A percentile compares a stretch with the other conserved stretches of the same genome.
Conservation (phyloP, 2,797 vertebrate genomes). For the Clarias fuscus region DNA sequence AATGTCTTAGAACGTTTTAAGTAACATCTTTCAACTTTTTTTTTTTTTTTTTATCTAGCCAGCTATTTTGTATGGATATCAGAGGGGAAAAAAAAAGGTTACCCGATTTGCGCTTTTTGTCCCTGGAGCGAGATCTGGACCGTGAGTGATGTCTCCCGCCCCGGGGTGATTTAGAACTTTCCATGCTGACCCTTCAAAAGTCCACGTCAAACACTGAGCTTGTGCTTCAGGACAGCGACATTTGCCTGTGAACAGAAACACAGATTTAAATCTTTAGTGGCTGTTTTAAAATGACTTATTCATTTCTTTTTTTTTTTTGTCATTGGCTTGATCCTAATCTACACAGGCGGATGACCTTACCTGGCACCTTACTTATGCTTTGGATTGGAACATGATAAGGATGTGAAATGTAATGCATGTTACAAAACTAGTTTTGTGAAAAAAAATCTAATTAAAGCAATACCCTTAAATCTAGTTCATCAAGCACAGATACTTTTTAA, state of each 20-base stretch:
- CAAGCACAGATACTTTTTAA: background rate
- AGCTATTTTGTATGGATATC: too few species aligned
- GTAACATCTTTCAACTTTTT: background rate
- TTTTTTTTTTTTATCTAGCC: too few species aligned
- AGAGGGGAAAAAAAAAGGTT: conserved; percentile 26
- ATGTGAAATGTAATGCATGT: background rate
- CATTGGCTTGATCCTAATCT: background rate
- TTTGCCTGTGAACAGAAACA: conserved; percentile 70
- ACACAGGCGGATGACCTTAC: background rate
- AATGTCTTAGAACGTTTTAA: background rate
- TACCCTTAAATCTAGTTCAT: background rate
- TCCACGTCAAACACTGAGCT: conserved; percentile 80
- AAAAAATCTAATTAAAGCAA: background rate
- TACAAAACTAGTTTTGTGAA: background rate
- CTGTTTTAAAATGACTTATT: background rate
- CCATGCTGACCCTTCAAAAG: conserved; percentile 80
- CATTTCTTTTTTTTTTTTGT: background rate
- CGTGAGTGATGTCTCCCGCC: conserved; percentile 89
- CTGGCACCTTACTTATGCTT: background rate
- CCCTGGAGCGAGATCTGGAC: conserved; percentile 87
- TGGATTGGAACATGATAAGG: background rate
- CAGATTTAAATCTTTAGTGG: background rate
- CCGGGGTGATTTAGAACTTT: conserved; percentile 86
- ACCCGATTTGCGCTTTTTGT: conserved; percentile 87
- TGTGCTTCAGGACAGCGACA: conserved; percentile 82